Evolutionary conservation across 2,113 vertebrate genomes (phyloP).

Genomic region (Crotalus tigris): DNA sequence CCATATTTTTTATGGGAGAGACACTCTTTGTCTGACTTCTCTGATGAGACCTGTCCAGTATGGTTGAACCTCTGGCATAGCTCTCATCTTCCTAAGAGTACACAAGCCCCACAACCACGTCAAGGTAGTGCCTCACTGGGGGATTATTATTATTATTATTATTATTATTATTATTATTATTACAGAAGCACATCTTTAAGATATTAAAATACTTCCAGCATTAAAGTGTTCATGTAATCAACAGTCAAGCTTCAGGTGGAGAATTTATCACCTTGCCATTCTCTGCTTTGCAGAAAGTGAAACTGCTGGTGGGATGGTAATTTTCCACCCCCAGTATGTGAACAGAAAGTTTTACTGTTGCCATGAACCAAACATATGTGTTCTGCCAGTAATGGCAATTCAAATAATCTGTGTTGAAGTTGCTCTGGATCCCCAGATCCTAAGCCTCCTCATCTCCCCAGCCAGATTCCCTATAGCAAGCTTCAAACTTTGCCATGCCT

Average conservation of each 20-base stretch:
- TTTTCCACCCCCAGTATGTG: too few species aligned
- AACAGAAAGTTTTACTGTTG: background rate
- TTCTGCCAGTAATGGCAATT: background rate
- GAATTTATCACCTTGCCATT: background rate
- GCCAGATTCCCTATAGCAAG: background rate
- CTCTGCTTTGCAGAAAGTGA: background rate
- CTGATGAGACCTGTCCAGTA: too few species aligned
- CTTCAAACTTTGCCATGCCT: background rate
- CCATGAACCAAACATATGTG: background rate
- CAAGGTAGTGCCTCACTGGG: too few species aligned
- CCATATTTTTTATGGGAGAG: too few species aligned
- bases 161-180: too few species aligned
- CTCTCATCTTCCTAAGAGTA: too few species aligned
- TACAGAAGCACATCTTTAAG: background rate
- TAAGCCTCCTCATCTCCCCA: background rate
- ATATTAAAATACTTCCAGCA: background rate
- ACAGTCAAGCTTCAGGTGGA: background rate
- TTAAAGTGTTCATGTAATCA: background rate
- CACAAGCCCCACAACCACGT: too few species aligned
- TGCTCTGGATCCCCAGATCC: background rate
- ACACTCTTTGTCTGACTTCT: too few species aligned
- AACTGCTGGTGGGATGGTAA: background rate
- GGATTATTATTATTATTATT: too few species aligned
- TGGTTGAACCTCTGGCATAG: too few species aligned
- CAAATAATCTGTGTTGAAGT: background rate